Base-by-base conservation (phyloP, 2,888 invertebrate genomes). In the Adelphocoris suturalis region DNA sequence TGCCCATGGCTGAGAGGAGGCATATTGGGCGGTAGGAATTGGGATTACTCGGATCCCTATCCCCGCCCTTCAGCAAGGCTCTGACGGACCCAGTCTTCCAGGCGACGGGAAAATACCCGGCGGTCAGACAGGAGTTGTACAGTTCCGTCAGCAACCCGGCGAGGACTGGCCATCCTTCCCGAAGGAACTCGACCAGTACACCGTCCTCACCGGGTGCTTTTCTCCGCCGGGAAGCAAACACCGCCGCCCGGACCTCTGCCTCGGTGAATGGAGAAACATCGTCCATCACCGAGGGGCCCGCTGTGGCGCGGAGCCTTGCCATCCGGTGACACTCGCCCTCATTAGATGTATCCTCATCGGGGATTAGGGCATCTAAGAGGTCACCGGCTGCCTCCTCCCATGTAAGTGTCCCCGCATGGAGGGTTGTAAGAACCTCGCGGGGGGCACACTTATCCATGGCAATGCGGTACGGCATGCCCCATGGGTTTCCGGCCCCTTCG, bases 1-100 rank as follows among this genome's bases (percentile, higher is more conserved):
- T 86, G 13, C 86, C 86, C 37, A 57, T n/a, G 13, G 80, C 52
- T 23, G 86, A n/a, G n/a, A n/a, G n/a, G n/a, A n/a, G n/a, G n/a
- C n/a, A n/a, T n/a, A n/a, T n/a, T n/a, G n/a, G n/a, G 27, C 12
- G 80, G 75, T 13, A 86, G 75, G 46, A 76, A 86, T 13, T 81
- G 82, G 68, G 86, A 68, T 11, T 68, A 19, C 11, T 48, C 5
- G 48, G 48, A 55, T 47, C 23, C n/a, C 48, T 9, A 27, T 48
- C 55, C 27, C 86, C 86, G 28, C 13, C 19, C 68, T 86, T 86
- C 9, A 68, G 68, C 19, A 86, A 37, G 19, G 68, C 4, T 5
- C 23, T 5, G 61, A 86, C 75, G 5, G 16, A 13, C 14, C 68
- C 57, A 12, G 37, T 13, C 68, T 86, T 86, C 86, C 86, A 86